Conservation (phyloP, 2,113 vertebrate species). For the Neotoma lepida region DNA sequence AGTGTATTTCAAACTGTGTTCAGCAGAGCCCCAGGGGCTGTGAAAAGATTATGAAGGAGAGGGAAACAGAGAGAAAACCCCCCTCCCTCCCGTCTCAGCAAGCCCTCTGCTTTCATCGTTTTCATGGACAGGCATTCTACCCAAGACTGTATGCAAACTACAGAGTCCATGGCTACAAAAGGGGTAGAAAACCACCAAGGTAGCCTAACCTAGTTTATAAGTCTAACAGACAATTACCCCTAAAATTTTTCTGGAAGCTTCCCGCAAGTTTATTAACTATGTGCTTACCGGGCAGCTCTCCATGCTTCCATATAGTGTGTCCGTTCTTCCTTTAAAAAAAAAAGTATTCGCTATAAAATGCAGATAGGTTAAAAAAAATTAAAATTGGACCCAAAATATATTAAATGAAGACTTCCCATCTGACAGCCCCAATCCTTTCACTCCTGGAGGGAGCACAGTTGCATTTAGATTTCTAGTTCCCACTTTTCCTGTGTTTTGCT, state of each 20-base stretch:
- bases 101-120: conserved; percentile 53
- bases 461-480: not conserved
- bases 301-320: not conserved
- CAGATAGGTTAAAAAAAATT: not conserved
- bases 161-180: conserved; percentile 8
- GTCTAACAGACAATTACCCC: conserved; percentile 36
- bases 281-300: conserved; percentile 28
- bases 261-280: conserved; percentile 35
- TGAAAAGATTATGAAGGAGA: conserved; percentile 70
- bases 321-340: not conserved
- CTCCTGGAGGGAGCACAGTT: not conserved
- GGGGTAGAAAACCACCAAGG: conserved; percentile 48
- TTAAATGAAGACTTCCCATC: conserved; percentile 38
- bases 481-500: not conserved
- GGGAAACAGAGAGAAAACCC: conserved; percentile 35
- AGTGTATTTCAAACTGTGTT: conserved; percentile 75
- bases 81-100: conserved; percentile 50
- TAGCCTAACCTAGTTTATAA: conserved; percentile 50
- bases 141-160: conserved; percentile 27
- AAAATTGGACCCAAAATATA: conserved; percentile 45
- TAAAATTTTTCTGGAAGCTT: conserved; percentile 31
- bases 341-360: conserved; percentile 27
- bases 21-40: conserved; percentile 67
- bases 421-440: not conserved
- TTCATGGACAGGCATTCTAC: conserved; percentile 27